Evolutionary conservation across 2,113 vertebrate species (phyloP).

Genomic region (Poicephalus gulielmi): DNA sequence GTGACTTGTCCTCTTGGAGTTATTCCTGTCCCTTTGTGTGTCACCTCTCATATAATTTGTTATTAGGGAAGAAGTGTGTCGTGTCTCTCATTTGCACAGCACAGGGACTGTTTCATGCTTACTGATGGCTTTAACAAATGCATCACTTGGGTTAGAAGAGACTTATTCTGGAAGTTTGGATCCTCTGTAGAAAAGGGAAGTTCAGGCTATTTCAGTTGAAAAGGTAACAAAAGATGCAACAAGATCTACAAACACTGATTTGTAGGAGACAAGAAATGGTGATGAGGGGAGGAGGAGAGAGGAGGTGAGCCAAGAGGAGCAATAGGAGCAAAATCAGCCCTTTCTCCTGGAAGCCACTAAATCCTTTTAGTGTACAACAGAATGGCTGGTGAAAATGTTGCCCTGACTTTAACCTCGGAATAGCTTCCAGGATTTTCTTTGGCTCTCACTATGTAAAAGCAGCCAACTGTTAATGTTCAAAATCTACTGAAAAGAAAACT

Average conservation of each 20-base stretch:
- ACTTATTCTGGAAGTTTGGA: not conserved
- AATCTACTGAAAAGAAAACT: conserved; percentile 26
- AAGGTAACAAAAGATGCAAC: not conserved
- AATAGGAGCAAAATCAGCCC: not conserved
- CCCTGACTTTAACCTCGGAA: conserved; percentile 24
- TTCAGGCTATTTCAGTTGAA: not conserved
- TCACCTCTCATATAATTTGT: not conserved
- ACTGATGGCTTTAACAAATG: not conserved
- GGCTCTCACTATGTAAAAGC: not conserved
- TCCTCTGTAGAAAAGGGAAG: not conserved
- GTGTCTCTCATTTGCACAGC: not conserved
- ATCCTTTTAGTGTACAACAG: not conserved
- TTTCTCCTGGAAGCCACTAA: not conserved
- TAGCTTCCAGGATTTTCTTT: conserved; percentile 25
- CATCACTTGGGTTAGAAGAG: not conserved
- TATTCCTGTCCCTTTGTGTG: not conserved
- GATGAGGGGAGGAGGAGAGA: not conserved
- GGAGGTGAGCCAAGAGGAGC: not conserved
- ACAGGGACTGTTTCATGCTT: not conserved
- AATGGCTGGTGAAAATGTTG: conserved; percentile 23
- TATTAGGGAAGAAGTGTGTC: not conserved
- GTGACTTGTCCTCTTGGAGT: not conserved
- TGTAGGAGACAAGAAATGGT: not conserved
- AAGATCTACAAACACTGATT: not conserved
- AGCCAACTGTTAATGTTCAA: conserved; percentile 29